phyloP scores from a whole-genome alignment of 1,140 invertebrate genomes.

The Triops cancriformis region DNA sequence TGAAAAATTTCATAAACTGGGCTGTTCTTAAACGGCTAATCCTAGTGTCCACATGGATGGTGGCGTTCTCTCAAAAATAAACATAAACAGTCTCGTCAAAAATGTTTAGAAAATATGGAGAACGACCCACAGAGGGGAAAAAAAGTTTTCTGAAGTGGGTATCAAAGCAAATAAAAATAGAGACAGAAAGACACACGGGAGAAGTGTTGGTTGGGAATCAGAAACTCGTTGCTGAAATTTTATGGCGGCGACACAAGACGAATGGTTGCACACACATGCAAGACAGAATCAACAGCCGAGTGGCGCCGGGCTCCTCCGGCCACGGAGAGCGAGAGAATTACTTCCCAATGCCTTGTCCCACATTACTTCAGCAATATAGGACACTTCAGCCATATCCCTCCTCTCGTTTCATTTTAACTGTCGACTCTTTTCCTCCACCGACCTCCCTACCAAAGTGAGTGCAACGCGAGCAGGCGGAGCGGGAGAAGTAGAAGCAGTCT shows the following conservation, averaged over 20 bases:
- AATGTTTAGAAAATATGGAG: not conserved
- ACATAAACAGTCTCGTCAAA: not conserved
- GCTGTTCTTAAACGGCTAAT: not conserved
- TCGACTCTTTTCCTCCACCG: not conserved
- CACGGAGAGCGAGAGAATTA: not conserved
- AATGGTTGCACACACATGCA: slow-evolving; percentile 1
- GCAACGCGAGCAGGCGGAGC: not conserved
- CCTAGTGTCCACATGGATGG: not conserved
- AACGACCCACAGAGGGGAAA: not conserved
- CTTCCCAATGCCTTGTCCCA: slow-evolving; percentile 9
- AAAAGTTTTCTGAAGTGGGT: not conserved
- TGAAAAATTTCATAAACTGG: not conserved
- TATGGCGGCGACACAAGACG: slow-evolving; percentile 8
- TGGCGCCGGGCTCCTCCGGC: not conserved
- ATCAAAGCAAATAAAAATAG: slow-evolving; percentile 5
- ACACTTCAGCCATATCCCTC: not conserved
- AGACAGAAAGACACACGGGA: not conserved
- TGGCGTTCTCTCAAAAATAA: not conserved
- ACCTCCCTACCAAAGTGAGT: not conserved
- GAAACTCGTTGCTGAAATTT: not conserved
- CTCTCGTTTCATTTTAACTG: not conserved
- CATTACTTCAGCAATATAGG: slow-evolving; percentile 10
- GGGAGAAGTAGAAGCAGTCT: not conserved
- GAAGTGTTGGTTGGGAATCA: not conserved
- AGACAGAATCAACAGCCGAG: slow-evolving; percentile 10